Conservation (phyloP, 2,113 vertebrate genomes). For the Perca schrenkii region DNA sequence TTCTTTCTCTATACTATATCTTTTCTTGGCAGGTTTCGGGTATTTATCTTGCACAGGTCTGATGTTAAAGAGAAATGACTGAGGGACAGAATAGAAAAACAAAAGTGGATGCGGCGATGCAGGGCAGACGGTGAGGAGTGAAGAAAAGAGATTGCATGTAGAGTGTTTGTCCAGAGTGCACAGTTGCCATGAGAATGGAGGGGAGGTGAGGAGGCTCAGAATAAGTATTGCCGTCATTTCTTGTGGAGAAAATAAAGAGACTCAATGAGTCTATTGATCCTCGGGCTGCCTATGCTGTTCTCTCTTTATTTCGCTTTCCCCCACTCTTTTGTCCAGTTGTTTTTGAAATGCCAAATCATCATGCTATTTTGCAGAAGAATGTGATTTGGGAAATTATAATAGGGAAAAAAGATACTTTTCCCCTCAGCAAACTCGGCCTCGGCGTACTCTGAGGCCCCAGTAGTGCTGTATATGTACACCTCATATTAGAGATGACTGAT, state of each 20-base stretch:
- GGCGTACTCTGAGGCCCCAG: constrained; percentile 24
- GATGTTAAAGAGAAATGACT: constrained; percentile 41
- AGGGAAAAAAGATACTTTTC: constrained; percentile 8
- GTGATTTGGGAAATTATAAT: constrained; percentile 10
- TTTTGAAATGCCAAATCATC: constrained; percentile 27
- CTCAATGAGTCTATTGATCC: constrained; percentile 82
- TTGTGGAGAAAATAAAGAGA: constrained; percentile 77
- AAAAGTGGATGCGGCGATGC: constrained; percentile 37
- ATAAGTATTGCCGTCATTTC: constrained; percentile 72
- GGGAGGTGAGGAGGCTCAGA: constrained; percentile 43
- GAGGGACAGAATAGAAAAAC: constrained; percentile 49
- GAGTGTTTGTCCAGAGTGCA: constrained; percentile 74
- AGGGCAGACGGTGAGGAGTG: constrained; percentile 19
- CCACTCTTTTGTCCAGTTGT: background rate
- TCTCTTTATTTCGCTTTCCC: background rate
- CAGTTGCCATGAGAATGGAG: constrained; percentile 77
- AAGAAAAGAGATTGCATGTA: constrained; percentile 53
- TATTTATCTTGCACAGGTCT: constrained; percentile 39
- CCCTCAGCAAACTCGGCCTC: constrained; percentile 7
- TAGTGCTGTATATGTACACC: background rate
- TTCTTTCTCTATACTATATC: background rate
- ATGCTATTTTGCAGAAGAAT: constrained; percentile 30
- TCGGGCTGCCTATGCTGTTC: constrained; percentile 55
- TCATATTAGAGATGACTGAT: constrained; percentile 43
- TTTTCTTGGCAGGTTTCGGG: constrained; percentile 20